Evolutionary conservation across 2,113 vertebrate species (phyloP).

Genomic region (Herpailurus yagouaroundi): DNA sequence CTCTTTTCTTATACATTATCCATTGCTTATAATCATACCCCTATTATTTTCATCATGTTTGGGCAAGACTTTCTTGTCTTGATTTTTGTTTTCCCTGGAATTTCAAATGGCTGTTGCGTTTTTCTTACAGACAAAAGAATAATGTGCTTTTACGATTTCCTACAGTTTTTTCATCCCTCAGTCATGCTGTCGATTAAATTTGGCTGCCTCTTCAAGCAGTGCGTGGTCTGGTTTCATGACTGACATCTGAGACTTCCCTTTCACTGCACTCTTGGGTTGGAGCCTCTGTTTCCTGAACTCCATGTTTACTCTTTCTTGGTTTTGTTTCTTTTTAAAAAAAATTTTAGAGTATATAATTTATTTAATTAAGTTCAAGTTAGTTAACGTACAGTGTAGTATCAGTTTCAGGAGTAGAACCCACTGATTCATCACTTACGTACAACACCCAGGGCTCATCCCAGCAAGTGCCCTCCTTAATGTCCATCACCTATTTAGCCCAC

Average conservation of each 20-base stretch:
- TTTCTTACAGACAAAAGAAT: background rate
- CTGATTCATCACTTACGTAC: too few species aligned
- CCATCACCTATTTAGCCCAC: too few species aligned
- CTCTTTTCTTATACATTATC: background rate
- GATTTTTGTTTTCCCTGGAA: background rate
- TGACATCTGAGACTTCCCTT: background rate
- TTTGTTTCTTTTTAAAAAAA: too few species aligned
- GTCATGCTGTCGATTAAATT: fast-evolving
- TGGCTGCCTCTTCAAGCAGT: background rate
- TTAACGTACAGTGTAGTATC: too few species aligned
- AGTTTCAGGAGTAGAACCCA: too few species aligned
- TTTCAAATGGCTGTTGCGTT: background rate
- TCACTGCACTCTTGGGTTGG: background rate
- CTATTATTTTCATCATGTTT: background rate
- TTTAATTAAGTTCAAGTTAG: too few species aligned
- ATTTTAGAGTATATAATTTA: too few species aligned
- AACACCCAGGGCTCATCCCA: too few species aligned
- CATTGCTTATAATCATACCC: constrained; percentile 7
- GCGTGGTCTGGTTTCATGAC: fast-evolving
- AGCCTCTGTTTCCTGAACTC: background rate
- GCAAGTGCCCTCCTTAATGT: too few species aligned
- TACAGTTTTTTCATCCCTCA: background rate
- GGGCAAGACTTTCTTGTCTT: background rate
- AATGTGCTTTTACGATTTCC: background rate
- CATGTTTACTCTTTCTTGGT: background rate